These are phyloP conservation scores for Trachymyrmex cornetzi DNA, from an alignment of 1,140 invertebrate genomes.

Conservation along the genomic window DNA sequence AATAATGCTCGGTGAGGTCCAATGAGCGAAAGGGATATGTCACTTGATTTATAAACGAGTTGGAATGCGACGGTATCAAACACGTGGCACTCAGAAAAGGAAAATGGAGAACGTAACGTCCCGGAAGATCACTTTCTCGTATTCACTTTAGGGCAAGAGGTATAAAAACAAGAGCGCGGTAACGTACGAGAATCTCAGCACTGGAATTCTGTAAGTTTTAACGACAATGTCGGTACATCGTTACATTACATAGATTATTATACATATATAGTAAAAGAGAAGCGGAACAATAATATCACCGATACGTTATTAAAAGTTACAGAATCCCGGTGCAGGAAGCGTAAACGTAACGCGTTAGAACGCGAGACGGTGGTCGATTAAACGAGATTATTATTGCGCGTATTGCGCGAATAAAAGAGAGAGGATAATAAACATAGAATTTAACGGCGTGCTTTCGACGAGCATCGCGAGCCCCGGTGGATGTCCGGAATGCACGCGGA, in stretches of 20 bases:
- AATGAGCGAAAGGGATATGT: not conserved
- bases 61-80: not conserved
- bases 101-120: not conserved
- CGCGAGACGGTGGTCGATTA: not conserved
- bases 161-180: not conserved
- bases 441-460: not conserved
- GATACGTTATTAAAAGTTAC: no score
- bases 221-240: no score
- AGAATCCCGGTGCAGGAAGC: not conserved
- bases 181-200: not conserved
- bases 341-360: not conserved
- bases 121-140: not conserved
- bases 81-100: not conserved
- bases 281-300: no score
- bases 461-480: not conserved
- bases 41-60: not conserved
- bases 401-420: not conserved
- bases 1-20: not conserved
- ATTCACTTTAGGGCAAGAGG: not conserved
- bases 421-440: not conserved
- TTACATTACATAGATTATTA: no score
- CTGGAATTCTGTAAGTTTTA: no score
- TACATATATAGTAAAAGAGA: no score
- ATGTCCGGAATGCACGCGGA: conserved; percentile 43
- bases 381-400: not conserved